phyloP scores from a whole-genome alignment of 2,888 invertebrate species.

The Shargacucullia verbasci region DNA sequence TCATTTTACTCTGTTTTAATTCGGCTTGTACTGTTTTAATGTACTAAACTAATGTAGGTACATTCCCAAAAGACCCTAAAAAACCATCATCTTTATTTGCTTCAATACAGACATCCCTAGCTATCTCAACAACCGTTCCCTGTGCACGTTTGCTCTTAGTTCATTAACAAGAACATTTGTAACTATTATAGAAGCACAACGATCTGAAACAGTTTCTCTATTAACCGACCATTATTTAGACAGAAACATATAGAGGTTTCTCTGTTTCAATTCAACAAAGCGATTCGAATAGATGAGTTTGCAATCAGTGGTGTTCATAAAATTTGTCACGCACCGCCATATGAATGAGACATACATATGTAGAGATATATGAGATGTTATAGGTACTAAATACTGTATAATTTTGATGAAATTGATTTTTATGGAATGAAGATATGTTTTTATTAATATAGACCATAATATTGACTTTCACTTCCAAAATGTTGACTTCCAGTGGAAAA shows the following conservation, averaged over 20 bases:
- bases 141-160: constrained; percentile 4
- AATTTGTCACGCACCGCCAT: neutral
- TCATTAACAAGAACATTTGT: constrained; percentile 24
- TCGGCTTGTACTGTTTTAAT: too few species aligned
- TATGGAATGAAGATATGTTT: too few species aligned
- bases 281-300: neutral
- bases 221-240: constrained; percentile 6
- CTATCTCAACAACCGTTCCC: neutral
- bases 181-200: constrained; percentile 9
- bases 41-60: too few species aligned
- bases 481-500: too few species aligned
- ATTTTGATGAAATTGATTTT: too few species aligned
- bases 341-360: too few species aligned
- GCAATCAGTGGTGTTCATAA: neutral
- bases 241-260: neutral
- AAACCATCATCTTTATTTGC: neutral
- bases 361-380: too few species aligned
- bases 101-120: constrained; percentile 1
- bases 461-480: too few species aligned
- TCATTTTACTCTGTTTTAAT: too few species aligned
- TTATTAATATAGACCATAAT: too few species aligned
- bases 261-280: constrained; percentile 9
- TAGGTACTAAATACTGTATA: too few species aligned
- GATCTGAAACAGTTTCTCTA: constrained; percentile 17
- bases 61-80: too few species aligned